Conservation (phyloP, 2,113 vertebrate genomes). For the Chaenogobius annularis region DNA sequence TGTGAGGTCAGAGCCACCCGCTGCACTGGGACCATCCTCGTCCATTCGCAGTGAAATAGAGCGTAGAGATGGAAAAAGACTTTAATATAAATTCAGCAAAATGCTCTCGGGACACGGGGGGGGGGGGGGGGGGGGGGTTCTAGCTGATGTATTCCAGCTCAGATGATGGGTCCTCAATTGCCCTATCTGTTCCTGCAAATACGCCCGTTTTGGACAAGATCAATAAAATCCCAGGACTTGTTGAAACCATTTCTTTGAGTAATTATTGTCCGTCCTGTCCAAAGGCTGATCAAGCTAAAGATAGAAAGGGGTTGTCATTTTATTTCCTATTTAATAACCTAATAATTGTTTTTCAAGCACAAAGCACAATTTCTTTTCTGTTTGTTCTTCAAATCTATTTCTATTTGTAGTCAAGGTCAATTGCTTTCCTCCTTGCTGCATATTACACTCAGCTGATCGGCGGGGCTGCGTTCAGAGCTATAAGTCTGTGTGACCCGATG, state of each 20-base stretch:
- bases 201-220: constrained; percentile 22
- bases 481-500: constrained; percentile 53
- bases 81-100: constrained; percentile 52
- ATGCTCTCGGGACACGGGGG: constrained; percentile 28
- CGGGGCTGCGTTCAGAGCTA: constrained; percentile 46
- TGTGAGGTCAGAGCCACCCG: constrained; percentile 45
- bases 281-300: constrained; percentile 17
- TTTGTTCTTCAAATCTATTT: constrained; percentile 53
- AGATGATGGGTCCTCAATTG: constrained; percentile 43
- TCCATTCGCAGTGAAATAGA: constrained; percentile 51
- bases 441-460: constrained; percentile 39
- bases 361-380: constrained; percentile 14
- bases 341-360: background rate
- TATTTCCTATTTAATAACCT: background rate
- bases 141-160: constrained; percentile 29
- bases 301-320: background rate
- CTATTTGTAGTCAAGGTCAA: constrained; percentile 62
- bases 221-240: constrained; percentile 31
- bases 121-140: too few species aligned
- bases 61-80: constrained; percentile 19
- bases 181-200: constrained; percentile 20
- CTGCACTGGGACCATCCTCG: constrained; percentile 38
- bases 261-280: constrained; percentile 25
- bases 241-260: constrained; percentile 23
- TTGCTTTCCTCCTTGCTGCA: constrained; percentile 45